A percentile compares a stretch with the other conserved stretches of the same genome.
Conservation (phyloP, 1,140 invertebrate genomes). For the Pseudachorutes palmiensis region DNA sequence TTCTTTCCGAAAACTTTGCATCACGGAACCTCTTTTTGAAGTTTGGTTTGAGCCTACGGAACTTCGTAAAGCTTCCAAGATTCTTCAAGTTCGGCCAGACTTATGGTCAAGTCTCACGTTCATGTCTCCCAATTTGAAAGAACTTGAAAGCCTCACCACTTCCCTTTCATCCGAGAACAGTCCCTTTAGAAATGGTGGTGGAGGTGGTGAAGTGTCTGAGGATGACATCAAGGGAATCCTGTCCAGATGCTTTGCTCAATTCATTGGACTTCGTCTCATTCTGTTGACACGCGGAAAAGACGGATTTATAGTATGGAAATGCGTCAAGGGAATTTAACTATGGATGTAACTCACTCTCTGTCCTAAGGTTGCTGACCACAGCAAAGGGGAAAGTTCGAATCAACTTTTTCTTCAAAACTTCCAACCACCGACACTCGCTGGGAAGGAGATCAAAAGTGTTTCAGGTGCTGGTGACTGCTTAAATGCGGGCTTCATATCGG, state of each 20-base stretch:
- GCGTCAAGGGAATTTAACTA: neutral
- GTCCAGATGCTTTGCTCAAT: constrained; percentile 20
- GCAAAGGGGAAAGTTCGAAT: neutral
- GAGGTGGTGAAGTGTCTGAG: neutral
- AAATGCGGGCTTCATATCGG: constrained; percentile 31
- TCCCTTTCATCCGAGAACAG: too few species aligned
- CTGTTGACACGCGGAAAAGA: constrained; percentile 30
- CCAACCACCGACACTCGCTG: constrained; percentile 35
- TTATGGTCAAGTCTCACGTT: constrained; percentile 49
- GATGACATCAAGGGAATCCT: neutral
- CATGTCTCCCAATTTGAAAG: constrained; percentile 63
- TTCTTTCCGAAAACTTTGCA: neutral
- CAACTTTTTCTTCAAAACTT: constrained; percentile 7
- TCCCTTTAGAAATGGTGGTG: too few species aligned
- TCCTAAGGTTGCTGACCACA: neutral
- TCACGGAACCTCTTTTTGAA: constrained; percentile 41
- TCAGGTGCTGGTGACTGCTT: constrained; percentile 50
- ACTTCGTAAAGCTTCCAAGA: constrained; percentile 50
- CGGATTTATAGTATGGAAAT: constrained; percentile 30
- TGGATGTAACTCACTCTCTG: neutral
- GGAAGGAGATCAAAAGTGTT: constrained; percentile 44
- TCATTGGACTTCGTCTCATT: constrained; percentile 25
- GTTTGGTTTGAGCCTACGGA: constrained; percentile 65
- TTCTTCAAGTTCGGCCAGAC: constrained; percentile 45
- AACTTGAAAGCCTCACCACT: constrained; percentile 51